Evolutionary conservation across 2,888 invertebrate species (phyloP).

Genomic region (Drosophila monieri): DNA sequence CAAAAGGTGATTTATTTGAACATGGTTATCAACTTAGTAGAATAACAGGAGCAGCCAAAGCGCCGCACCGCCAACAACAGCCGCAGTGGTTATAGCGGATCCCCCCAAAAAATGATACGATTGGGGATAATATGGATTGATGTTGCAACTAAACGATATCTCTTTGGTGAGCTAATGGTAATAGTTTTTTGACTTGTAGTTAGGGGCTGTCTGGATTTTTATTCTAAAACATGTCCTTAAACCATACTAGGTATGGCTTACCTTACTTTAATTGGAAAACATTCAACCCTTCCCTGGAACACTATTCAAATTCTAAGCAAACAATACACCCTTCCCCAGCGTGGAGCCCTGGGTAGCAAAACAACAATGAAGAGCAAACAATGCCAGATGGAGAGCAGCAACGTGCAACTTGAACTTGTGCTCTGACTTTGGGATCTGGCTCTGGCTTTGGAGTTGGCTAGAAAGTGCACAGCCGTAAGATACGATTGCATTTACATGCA

Average conservation of each 20-base stretch:
- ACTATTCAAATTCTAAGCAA: not conserved
- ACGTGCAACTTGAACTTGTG: constrained; percentile 74
- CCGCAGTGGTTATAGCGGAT: constrained; percentile 35
- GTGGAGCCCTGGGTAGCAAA: constrained; percentile 29
- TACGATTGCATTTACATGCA: constrained; percentile 81
- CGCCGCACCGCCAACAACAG: constrained; percentile 65
- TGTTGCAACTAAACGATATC: not conserved
- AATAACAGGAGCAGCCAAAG: constrained; percentile 81
- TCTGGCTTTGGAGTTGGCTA: constrained; percentile 49
- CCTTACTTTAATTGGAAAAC: not conserved
- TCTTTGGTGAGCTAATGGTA: no score
- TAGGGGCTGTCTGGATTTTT: no score
- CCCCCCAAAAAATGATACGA: constrained; percentile 39
- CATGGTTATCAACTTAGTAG: constrained; percentile 83
- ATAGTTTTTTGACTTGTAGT: no score
- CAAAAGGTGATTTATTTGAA: constrained; percentile 83
- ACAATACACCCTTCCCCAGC: constrained; percentile 9
- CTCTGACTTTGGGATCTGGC: constrained; percentile 42
- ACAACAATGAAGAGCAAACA: constrained; percentile 79
- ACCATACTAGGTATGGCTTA: not conserved
- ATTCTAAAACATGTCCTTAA: no score
- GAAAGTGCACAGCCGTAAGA: constrained; percentile 80
- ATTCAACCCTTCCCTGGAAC: not conserved
- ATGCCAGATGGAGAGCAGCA: constrained; percentile 61
- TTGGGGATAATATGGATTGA: not conserved